Evolutionary conservation across 92 coral and sea anemone genomes (phyloP).

Genomic region (Pocillopora grandis): DNA sequence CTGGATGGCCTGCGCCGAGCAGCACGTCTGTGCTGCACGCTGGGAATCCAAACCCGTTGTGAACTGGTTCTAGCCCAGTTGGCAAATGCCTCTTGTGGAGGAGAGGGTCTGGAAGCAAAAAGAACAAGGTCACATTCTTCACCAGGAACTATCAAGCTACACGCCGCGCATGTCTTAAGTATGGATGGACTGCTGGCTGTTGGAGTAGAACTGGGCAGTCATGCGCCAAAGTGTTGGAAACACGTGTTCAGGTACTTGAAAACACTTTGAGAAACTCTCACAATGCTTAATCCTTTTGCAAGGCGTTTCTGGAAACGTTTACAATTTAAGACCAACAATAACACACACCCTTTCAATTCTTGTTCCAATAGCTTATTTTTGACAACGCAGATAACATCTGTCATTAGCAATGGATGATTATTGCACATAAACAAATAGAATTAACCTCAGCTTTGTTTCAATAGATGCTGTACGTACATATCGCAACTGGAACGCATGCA

Average conservation of each 20-base stretch:
- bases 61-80: constrained; percentile 92
- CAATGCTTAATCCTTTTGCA: too few species aligned
- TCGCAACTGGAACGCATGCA: constrained; percentile 86
- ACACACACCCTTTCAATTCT: too few species aligned
- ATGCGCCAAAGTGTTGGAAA: constrained; percentile 99
- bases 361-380: too few species aligned
- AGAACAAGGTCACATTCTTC: constrained; percentile 53
- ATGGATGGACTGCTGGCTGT: constrained; percentile 98
- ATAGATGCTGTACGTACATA: constrained; percentile 91
- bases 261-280: not conserved
- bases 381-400: too few species aligned
- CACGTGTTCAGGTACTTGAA: constrained; percentile 90
- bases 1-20: constrained; percentile 97
- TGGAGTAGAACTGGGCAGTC: constrained; percentile 96
- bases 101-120: constrained; percentile 72
- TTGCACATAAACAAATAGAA: not conserved
- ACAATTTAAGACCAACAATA: too few species aligned
- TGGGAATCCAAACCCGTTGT: constrained; percentile 97
- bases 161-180: constrained; percentile 97
- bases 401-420: too few species aligned
- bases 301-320: too few species aligned
- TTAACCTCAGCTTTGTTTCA: not conserved
- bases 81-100: constrained; percentile 97
- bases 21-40: constrained; percentile 92
- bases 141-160: constrained; percentile 72